Percentiles rank a stretch among this genome's conserved stretches.
Evolutionary conservation across 37 sponge, comb jelly and placozoan species (phyloP).

Genomic region (Halisarca cf. caerulea): DNA sequence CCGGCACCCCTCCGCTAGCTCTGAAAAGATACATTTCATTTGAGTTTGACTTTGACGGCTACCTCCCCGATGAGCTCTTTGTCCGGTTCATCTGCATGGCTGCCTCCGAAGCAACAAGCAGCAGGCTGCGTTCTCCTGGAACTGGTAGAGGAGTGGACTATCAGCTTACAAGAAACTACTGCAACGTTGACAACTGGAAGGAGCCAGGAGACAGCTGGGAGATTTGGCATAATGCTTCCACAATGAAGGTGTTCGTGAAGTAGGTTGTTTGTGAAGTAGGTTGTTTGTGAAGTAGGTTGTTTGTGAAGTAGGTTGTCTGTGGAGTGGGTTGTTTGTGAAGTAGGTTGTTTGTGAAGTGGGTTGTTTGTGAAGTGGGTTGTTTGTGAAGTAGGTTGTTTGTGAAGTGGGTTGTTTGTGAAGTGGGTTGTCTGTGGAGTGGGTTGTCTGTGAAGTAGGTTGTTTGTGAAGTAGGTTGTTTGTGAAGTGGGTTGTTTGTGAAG

Average conservation of each 20-base stretch:
- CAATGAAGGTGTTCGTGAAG: background rate
- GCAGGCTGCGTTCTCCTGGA: background rate
- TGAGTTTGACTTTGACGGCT: conserved; percentile 45
- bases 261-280: background rate
- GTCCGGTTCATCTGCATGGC: conserved; percentile 35
- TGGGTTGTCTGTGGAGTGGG: too few species aligned
- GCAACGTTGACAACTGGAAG: background rate
- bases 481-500: too few species aligned
- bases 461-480: too few species aligned
- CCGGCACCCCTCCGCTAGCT: background rate
- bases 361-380: too few species aligned
- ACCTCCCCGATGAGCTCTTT: conserved; percentile 60
- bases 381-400: too few species aligned
- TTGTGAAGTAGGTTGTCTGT: background rate
- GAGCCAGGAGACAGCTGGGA: background rate
- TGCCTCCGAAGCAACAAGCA: background rate
- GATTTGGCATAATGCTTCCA: background rate
- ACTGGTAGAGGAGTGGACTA: background rate
- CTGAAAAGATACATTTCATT: conserved; percentile 17
- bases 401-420: too few species aligned
- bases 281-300: background rate
- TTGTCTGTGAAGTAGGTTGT: too few species aligned
- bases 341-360: too few species aligned
- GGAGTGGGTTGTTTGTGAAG: too few species aligned
- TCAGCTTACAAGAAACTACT: background rate